A percentile compares a stretch with the other conserved stretches of the same genome.
Evolutionary conservation across 2,888 invertebrate species (phyloP).

Genomic region (Caenorhabditis sp.): DNA sequence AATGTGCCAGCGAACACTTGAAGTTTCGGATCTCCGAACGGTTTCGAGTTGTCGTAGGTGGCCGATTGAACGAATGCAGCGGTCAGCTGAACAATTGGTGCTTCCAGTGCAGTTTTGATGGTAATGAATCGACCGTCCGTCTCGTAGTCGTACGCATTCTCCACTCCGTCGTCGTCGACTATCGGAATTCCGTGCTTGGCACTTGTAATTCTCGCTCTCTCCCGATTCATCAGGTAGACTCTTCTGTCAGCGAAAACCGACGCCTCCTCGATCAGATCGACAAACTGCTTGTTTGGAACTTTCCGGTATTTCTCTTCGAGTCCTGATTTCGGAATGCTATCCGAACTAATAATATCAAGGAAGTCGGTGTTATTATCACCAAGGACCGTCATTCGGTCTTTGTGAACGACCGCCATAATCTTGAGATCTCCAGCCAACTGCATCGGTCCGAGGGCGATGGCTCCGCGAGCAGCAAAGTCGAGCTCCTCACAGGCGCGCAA

Average conservation of each 20-base stretch:
- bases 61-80: conserved; percentile 23
- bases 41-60: conserved; percentile 42
- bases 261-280: conserved; percentile 45
- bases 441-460: conserved; percentile 36
- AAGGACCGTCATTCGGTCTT: conserved; percentile 38
- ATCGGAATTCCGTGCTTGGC: conserved; percentile 20
- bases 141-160: conserved; percentile 46
- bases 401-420: conserved; percentile 48
- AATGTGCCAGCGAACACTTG: conserved; percentile 44
- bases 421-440: conserved; percentile 37
- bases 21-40: conserved; percentile 23
- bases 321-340: conserved; percentile 22
- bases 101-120: conserved; percentile 26
- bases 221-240: conserved; percentile 39
- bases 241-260: conserved; percentile 31
- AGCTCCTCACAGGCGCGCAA: conserved; percentile 55
- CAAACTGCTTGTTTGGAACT: conserved; percentile 27
- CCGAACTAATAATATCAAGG: conserved; percentile 31
- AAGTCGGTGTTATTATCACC: conserved; percentile 47
- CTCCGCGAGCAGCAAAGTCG: conserved; percentile 48
- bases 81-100: conserved; percentile 19
- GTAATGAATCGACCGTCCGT: conserved; percentile 25
- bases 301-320: conserved; percentile 20
- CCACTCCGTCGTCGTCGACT: conserved; percentile 29
- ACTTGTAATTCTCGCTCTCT: conserved; percentile 12